phyloP scores from a whole-genome alignment of 2,888 invertebrate species.

The Tubiluchus corallicola region DNA sequence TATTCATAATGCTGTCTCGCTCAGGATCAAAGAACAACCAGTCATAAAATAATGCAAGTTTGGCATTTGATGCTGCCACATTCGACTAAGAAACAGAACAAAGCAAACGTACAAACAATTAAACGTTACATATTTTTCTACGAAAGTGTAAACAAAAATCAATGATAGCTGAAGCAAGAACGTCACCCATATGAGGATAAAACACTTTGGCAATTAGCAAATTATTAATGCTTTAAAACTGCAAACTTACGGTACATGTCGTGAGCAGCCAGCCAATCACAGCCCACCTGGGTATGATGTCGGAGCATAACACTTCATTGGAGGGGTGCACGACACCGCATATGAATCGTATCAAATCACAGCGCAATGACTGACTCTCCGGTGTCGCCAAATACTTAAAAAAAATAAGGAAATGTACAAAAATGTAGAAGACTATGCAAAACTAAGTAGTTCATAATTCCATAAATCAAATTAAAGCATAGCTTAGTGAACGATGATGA shows the following conservation, averaged over 20 bases:
- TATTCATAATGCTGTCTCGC: constrained; percentile 86
- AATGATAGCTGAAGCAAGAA: too few species aligned
- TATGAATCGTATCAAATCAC: constrained; percentile 81
- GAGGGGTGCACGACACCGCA: constrained; percentile 84
- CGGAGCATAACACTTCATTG: constrained; percentile 77
- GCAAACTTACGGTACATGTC: constrained; percentile 45
- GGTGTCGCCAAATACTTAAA: constrained; percentile 67
- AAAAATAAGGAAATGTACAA: too few species aligned
- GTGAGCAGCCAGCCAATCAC: constrained; percentile 83
- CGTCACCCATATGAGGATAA: too few species aligned
- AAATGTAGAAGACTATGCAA: too few species aligned
- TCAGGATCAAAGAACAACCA: constrained; percentile 80
- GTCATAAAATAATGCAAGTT: constrained; percentile 75
- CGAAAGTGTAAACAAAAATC: too few species aligned
- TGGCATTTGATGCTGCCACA: constrained; percentile 73
- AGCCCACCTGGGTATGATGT: constrained; percentile 84
- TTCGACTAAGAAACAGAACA: constrained; percentile 43
- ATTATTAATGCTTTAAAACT: neutral
- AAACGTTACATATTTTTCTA: too few species aligned
- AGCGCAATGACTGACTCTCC: constrained; percentile 71
- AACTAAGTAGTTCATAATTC: too few species aligned
- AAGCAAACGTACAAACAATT: too few species aligned
- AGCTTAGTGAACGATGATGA: too few species aligned
- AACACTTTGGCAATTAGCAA: too few species aligned
- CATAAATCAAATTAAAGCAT: too few species aligned